Base-by-base conservation (phyloP, 2,113 vertebrate species). In the Indicator maculatus region DNA sequence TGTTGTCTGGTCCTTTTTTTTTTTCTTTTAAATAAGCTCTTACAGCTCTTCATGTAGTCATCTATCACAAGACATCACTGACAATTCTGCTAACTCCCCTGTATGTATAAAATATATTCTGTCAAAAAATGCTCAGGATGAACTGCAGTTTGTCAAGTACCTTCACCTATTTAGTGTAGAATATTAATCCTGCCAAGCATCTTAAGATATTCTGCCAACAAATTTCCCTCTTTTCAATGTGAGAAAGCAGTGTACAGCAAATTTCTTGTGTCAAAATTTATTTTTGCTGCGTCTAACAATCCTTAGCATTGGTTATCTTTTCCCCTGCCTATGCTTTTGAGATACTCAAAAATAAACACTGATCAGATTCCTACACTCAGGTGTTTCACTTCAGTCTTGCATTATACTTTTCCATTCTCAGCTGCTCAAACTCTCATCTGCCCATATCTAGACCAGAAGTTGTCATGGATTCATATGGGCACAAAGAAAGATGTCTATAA, bases 81-180 rank as follows among this genome's bases (percentile, higher is more conserved):
- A 93, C 87, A 96, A 72, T 56, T 89, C 90, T 89, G 65, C 90
- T 94, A 86, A 90, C 94, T n/a, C 11, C 61, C 47, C 87, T 94
- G 61, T 77, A 87, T 27, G 64, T 91, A 94, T 90, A 91, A 97
- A 95, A 93, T 47, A 78, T 26, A 86, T 88, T 90, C 64, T 96
- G 78, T 89, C 92, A 93, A 88, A 92, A 94, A 95, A 73, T 64
- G 81, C 78, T 93, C 78, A 93, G 87, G 81, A 95, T 0, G 10
- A 93, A 90, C 89, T 89, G 71, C 44, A 90, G 92, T 96, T 97
- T 93, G 60, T 94, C 90, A 93, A 86, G 76, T 23, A 66, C 52
- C 47, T 90, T 94, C 71, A 90, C 87, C 24, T 81, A 72, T 67
- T 83, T 73, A 79, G 27, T 39, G 16, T 18, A 83, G 87, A 95